Base-by-base conservation (phyloP, 2,797 vertebrate genomes). In the Eptatretus atami region DNA sequence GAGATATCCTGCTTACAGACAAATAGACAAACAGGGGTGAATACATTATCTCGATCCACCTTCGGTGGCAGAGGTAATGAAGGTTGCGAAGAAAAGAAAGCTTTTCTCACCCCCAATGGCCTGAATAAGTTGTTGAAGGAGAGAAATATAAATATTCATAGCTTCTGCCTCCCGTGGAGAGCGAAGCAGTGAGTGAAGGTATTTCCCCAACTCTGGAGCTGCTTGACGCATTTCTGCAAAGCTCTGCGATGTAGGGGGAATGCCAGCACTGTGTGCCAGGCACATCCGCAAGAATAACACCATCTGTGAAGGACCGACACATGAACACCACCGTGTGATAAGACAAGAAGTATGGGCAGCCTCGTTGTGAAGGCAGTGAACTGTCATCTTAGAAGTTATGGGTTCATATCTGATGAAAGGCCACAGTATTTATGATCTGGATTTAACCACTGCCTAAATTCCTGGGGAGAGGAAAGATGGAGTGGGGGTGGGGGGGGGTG, bases 251-350 rank as follows among this genome's bases (percentile, higher is more conserved):
- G 79, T 70, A 24, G 24, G 55, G 55, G 31, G 55, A 69, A 83
- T 78, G 31, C 86, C 86, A 0, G 90, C 83, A 53, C 88, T 95
- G 69, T 88, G 75, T 66, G 84, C 88, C 53, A 98, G 77, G 73
- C 92, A 98, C 87, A 85, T 87, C 71, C 90, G 78, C 72, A 98
- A 75, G 71, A 96, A 96, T 15, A 93, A 73, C 68, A 98, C 75
- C 63, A 98, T 94, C 92, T 98, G 68, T 25, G 66, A 63, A 61
- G 25, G 68, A n/a, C 61, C 69, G 2, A 19, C 57, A 66, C 11
- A 68, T 66, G 66, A 71, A 68, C 2, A 55, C 1, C 69, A 12
- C 6, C 19, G 64, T 3, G 3, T 52, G 53, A 54, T 52, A 65
- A 67, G 54, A 66, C 10, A 55, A 65, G 68, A 60, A 63, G 60